Evolutionary conservation across 1,140 invertebrate genomes (phyloP).

Genomic region (Drosophila sproati): DNA sequence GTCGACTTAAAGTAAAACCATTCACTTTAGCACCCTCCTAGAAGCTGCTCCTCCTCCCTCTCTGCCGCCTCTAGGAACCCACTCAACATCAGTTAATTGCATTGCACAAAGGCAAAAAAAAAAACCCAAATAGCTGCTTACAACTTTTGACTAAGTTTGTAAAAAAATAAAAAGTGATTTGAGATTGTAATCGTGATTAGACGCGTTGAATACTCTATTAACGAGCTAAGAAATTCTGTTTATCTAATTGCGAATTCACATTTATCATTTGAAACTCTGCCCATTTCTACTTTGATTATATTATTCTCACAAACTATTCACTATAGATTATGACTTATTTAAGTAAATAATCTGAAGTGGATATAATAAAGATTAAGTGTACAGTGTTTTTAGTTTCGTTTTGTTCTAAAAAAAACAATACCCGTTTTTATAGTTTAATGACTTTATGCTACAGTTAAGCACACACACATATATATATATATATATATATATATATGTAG

Average conservation of each 20-base stretch:
- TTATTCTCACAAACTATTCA: too few relatives aligned
- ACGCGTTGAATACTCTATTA: slow-evolving; percentile 19
- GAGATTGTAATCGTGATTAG: slow-evolving; percentile 33
- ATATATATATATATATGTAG: not conserved
- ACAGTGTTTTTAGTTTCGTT: not conserved
- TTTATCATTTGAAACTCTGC: too few relatives aligned
- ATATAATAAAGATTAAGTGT: not conserved
- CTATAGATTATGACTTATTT: not conserved
- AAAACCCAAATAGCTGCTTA: slow-evolving; percentile 39
- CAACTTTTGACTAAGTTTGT: slow-evolving; percentile 38
- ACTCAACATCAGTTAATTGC: slow-evolving; percentile 45
- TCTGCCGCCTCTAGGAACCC: not conserved
- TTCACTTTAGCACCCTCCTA: slow-evolving; percentile 51
- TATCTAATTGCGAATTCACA: not conserved
- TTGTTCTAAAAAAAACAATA: slow-evolving; percentile 28
- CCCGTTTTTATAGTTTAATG: slow-evolving; percentile 23
- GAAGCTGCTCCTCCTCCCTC: slow-evolving; percentile 13
- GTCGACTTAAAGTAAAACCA: slow-evolving; percentile 42
- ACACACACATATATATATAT: not conserved
- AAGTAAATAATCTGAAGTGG: not conserved
- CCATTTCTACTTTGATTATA: too few relatives aligned
- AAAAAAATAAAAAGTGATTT: slow-evolving; percentile 32
- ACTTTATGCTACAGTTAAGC: slow-evolving; percentile 21
- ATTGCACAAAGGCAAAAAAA: slow-evolving; percentile 49
- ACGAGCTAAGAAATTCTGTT: not conserved